Percentiles rank a stretch among this genome's conserved stretches.
Conservation (phyloP, 2,113 vertebrate genomes). For the Pardalotus punctatus region DNA sequence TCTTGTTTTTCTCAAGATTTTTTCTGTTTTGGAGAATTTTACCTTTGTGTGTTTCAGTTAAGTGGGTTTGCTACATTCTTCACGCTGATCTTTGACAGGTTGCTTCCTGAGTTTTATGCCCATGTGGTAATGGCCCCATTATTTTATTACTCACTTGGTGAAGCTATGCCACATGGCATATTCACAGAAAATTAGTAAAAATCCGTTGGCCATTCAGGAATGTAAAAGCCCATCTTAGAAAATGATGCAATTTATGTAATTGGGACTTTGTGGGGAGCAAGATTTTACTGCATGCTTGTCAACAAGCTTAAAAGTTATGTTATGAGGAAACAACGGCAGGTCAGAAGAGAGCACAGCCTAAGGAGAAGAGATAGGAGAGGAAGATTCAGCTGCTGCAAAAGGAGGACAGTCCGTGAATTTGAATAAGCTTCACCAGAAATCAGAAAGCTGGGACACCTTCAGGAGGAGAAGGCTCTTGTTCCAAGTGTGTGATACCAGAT, state of each 20-base stretch:
- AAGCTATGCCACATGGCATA: background rate
- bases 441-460: background rate
- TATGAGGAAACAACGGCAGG: background rate
- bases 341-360: background rate
- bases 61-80: background rate
- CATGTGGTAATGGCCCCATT: background rate
- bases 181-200: background rate
- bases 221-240: background rate
- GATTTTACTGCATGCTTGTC: background rate
- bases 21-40: background rate
- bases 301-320: background rate
- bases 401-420: background rate
- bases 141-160: background rate
- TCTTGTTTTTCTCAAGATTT: background rate
- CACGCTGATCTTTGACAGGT: background rate
- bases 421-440: background rate
- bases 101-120: background rate
- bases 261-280: background rate
- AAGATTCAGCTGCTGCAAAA: background rate
- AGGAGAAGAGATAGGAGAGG: background rate
- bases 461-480: background rate
- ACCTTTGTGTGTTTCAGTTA: background rate
- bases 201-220: background rate
- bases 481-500: background rate
- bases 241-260: background rate